These are phyloP conservation scores for Remorina albescens DNA, from an alignment of 2,797 vertebrate genomes.

Conservation along the genomic window DNA sequence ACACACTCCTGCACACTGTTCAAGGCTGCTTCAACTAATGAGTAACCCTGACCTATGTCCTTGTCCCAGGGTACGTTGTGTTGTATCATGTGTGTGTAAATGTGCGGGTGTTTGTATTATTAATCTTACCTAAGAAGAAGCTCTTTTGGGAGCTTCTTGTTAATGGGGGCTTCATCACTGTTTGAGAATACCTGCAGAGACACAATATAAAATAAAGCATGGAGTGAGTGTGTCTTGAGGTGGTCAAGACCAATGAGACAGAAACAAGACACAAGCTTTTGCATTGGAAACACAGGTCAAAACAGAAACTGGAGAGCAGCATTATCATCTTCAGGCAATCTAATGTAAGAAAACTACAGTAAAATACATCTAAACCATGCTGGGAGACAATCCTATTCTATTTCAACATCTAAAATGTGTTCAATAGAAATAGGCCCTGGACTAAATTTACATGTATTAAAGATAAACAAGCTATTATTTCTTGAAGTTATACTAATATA, in stretches of 20 bases:
- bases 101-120: neutral
- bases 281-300: conserved; percentile 20
- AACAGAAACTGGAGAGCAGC: conserved; percentile 16
- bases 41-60: conserved; percentile 53
- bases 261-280: conserved; percentile 7
- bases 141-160: conserved; percentile 98
- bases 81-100: conserved; percentile 11
- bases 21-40: conserved; percentile 57
- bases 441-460: conserved; percentile 6
- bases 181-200: conserved; percentile 93
- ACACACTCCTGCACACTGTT: conserved; percentile 16
- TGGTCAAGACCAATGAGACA: conserved; percentile 17
- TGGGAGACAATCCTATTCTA: neutral
- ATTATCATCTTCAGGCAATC: conserved; percentile 3
- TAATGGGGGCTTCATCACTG: conserved; percentile 96
- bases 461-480: conserved; percentile 16
- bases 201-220: conserved; percentile 60
- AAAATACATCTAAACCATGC: conserved; percentile 13
- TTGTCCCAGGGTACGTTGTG: conserved; percentile 38
- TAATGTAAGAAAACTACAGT: neutral
- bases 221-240: conserved; percentile 2
- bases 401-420: neutral
- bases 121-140: conserved; percentile 93
- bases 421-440: conserved; percentile 10
- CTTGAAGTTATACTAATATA: conserved; percentile 49